Evolutionary conservation across 53 echinoderm and acorn worm genomes (phyloP).

Genomic region (Paelopatides confundens): DNA sequence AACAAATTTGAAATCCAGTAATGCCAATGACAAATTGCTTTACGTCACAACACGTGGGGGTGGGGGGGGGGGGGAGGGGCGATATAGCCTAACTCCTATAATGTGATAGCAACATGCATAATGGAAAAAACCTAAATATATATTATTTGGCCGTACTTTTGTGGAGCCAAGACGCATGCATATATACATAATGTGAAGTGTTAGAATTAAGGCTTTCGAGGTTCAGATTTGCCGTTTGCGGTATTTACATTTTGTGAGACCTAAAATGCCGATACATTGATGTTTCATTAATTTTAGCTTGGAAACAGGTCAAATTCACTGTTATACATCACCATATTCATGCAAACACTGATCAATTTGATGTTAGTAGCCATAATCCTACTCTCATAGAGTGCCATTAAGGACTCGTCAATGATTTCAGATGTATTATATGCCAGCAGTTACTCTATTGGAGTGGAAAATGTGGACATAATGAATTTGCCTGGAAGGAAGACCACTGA

Average conservation of each 20-base stretch:
- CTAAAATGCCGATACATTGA: not conserved
- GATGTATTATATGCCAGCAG: too few relatives aligned
- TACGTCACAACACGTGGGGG: constrained; percentile 3
- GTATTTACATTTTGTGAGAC: too few relatives aligned
- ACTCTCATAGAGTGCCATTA: too few relatives aligned
- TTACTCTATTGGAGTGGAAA: too few relatives aligned
- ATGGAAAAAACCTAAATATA: too few relatives aligned
- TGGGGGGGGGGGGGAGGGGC: too few relatives aligned
- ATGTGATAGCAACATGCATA: not conserved
- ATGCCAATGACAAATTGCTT: constrained; percentile 20
- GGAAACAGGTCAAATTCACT: not conserved
- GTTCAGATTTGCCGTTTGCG: not conserved
- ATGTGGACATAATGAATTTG: not conserved
- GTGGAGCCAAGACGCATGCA: too few relatives aligned
- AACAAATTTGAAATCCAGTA: constrained; percentile 10
- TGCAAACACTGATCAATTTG: not conserved
- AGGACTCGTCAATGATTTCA: too few relatives aligned
- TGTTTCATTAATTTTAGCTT: too few relatives aligned
- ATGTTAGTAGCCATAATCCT: not conserved
- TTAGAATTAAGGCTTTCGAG: too few relatives aligned
- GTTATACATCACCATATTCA: not conserved
- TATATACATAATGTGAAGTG: too few relatives aligned
- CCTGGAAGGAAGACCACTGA: not conserved
- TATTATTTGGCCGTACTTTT: too few relatives aligned
- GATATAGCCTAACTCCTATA: constrained; percentile 2